These are phyloP conservation scores for Acanthosepion esculentum DNA, from an alignment of 2,888 invertebrate genomes.

Conservation along the genomic window DNA sequence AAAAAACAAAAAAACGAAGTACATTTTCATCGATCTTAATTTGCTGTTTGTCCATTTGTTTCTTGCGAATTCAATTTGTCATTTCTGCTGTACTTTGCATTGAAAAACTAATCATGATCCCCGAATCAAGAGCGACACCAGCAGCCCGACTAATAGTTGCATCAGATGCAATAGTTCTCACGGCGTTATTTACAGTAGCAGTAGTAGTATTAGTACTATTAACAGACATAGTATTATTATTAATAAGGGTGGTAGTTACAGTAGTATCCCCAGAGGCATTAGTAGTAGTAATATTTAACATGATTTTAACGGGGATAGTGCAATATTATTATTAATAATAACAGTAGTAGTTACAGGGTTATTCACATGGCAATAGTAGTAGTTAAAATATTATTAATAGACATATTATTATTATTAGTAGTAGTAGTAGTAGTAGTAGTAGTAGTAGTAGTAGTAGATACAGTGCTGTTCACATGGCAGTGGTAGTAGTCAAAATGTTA, in stretches of 20 bases:
- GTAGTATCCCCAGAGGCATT: background rate
- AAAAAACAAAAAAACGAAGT: background rate
- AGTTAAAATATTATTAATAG: no score
- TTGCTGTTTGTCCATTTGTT: background rate
- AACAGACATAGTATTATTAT: no score
- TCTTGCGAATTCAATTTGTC: background rate
- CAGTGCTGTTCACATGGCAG: no score
- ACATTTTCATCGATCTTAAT: background rate
- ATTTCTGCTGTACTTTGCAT: background rate
- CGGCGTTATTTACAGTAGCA: no score
- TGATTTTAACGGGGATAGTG: no score
- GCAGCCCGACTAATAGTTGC: background rate
- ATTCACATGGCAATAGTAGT: background rate
- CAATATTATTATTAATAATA: no score
- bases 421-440: no score
- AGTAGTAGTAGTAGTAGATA: no score
- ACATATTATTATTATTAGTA: no score
- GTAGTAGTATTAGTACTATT: no score
- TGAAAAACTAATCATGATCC: background rate
- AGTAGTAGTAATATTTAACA: background rate
- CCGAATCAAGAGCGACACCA: background rate
- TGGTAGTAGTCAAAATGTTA: no score
- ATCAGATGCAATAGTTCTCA: no score
- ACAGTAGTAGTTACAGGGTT: background rate
- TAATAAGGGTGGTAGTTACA: background rate